A percentile compares a stretch with the other conserved stretches of the same genome.
phyloP scores from a whole-genome alignment of 1,140 invertebrate species.

The Ctenoplectra terminalis region DNA sequence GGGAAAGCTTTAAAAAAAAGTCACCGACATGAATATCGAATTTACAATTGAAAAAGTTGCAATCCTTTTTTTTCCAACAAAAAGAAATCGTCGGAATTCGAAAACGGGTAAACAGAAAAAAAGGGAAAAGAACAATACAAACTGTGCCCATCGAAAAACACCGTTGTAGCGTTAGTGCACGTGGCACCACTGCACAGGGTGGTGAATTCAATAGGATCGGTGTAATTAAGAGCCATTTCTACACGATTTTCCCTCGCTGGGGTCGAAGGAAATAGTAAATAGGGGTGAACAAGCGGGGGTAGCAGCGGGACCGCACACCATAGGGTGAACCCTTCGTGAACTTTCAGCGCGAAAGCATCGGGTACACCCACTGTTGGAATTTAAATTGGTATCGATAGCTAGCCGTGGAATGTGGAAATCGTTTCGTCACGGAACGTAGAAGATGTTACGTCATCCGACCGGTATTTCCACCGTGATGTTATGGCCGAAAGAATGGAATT shows the following conservation, averaged over 20 bases:
- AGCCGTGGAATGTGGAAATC: conserved; percentile 63
- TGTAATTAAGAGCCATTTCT: conserved; percentile 84
- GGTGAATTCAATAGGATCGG: conserved; percentile 81
- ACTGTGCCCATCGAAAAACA: conserved; percentile 65
- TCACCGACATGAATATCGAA: not conserved
- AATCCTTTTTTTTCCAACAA: not conserved
- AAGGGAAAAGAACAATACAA: conserved; percentile 6
- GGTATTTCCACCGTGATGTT: conserved; percentile 12
- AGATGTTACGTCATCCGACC: conserved; percentile 32
- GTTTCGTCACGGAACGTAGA: conserved; percentile 61
- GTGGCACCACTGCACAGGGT: conserved; percentile 70
- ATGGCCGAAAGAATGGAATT: conserved; percentile 10
- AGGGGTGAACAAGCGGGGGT: conserved; percentile 69
- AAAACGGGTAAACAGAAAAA: not conserved
- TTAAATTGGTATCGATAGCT: conserved; percentile 74
- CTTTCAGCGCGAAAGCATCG: conserved; percentile 31
- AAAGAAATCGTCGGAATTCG: not conserved
- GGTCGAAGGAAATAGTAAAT: conserved; percentile 75
- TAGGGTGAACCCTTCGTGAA: conserved; percentile 50
- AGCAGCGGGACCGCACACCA: conserved; percentile 15
- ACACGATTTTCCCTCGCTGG: conserved; percentile 77
- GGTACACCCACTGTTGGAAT: conserved; percentile 65
- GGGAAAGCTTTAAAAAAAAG: not conserved
- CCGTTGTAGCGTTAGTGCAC: conserved; percentile 72
- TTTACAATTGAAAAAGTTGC: not conserved